Conservation (phyloP, 2,113 vertebrate genomes). For the Ailurus styani region DNA sequence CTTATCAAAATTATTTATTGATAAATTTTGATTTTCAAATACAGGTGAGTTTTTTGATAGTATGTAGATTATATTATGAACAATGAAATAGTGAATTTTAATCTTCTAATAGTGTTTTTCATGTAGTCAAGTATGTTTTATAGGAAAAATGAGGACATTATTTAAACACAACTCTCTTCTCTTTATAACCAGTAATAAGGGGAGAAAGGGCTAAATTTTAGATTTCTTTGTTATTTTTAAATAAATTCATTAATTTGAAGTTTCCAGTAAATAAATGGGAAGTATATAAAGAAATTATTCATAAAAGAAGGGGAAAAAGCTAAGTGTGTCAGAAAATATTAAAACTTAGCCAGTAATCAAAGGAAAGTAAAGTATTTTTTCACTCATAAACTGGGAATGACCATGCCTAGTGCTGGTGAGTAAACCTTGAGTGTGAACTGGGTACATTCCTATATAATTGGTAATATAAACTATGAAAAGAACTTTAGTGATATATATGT, state of each 20-base stretch:
- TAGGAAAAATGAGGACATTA: not conserved
- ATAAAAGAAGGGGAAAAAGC: not conserved
- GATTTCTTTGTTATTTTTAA: conserved; percentile 20
- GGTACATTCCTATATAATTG: not conserved
- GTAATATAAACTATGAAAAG: conserved; percentile 1
- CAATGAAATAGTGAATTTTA: conserved; percentile 35
- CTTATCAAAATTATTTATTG: conserved; percentile 23
- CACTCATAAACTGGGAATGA: not conserved
- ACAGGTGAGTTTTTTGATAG: not conserved
- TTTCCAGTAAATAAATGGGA: not conserved
- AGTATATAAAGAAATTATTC: not conserved
- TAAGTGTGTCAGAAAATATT: conserved; percentile 8
- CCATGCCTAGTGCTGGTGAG: not conserved
- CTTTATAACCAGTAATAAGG: not conserved
- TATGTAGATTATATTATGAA: not conserved
- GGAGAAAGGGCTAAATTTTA: not conserved
- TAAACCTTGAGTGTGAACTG: not conserved
- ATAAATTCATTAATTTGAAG: conserved; percentile 33
- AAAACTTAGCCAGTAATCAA: not conserved
- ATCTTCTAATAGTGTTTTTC: conserved; percentile 16
- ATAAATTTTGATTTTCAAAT: conserved; percentile 19
- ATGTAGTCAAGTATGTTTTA: not conserved
- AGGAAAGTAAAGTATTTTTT: conserved; percentile 39
- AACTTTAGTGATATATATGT: not conserved
- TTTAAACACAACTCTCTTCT: conserved; percentile 30